Percentiles rank a stretch among this genome's conserved stretches.
phyloP scores from a whole-genome alignment of 2,797 vertebrate species.

The Buceros bicornis region DNA sequence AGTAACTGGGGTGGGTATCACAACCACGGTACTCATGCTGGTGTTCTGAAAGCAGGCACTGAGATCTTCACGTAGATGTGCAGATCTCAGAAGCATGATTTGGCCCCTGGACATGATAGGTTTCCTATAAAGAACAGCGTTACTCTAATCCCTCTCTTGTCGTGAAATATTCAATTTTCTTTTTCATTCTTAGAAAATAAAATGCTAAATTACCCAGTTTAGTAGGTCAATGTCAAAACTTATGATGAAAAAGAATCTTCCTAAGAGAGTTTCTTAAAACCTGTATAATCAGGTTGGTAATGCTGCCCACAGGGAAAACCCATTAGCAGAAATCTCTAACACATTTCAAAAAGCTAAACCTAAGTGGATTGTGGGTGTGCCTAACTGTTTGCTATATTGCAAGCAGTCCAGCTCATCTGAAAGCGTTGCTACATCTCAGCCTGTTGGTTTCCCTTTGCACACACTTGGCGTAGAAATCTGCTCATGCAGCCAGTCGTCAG shows the following conservation, averaged over 20 bases:
- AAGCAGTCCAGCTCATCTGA: neutral
- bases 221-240: constrained; percentile 71
- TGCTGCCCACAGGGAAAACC: constrained; percentile 73
- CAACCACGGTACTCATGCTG: neutral
- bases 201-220: constrained; percentile 75
- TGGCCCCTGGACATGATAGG: constrained; percentile 40
- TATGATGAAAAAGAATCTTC: constrained; percentile 70
- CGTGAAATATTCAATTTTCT: constrained; percentile 73
- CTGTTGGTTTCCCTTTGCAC: neutral
- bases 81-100: neutral
- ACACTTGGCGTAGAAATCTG: neutral
- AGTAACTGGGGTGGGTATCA: neutral
- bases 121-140: constrained; percentile 40
- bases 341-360: constrained; percentile 61
- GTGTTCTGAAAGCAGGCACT: neutral
- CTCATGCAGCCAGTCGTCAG: neutral
- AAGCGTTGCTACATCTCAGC: neutral
- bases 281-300: constrained; percentile 74
- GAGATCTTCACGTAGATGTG: neutral
- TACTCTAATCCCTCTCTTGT: constrained; percentile 69
- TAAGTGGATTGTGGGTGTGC: constrained; percentile 56
- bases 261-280: constrained; percentile 70
- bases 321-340: constrained; percentile 73
- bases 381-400: neutral
- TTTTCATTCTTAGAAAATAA: constrained; percentile 68